These are phyloP conservation scores for Reinhardtius hippoglossoides DNA, from an alignment of 2,113 vertebrate genomes.

Conservation along the genomic window DNA sequence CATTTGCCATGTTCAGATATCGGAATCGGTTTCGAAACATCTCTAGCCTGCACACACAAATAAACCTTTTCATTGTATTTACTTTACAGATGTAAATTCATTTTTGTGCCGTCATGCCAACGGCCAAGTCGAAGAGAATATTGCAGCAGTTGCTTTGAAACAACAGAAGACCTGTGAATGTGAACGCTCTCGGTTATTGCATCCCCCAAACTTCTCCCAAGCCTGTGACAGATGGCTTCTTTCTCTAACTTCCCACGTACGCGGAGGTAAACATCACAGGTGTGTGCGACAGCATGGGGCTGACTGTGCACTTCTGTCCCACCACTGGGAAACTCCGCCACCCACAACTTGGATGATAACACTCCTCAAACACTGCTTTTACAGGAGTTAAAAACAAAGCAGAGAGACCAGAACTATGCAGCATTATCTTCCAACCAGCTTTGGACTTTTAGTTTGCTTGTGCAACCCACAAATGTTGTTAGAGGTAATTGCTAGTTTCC, in stretches of 20 bases:
- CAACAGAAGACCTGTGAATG: not conserved
- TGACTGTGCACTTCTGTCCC: slow-evolving; percentile 6
- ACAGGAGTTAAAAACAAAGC: slow-evolving; percentile 1
- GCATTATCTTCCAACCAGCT: not conserved
- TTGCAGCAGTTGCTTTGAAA: slow-evolving; percentile 4
- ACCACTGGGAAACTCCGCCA: slow-evolving; percentile 19
- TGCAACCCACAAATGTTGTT: slow-evolving; percentile 40
- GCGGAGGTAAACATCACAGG: slow-evolving; percentile 62
- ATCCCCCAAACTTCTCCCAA: slow-evolving; percentile 39
- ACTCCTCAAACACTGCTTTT: not conserved
- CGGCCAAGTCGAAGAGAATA: not conserved
- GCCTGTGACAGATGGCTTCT: slow-evolving; percentile 45
- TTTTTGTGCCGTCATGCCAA: not conserved
- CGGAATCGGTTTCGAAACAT: too few species aligned
- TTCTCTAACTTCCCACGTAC: slow-evolving; percentile 32
- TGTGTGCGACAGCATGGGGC: slow-evolving; percentile 29
- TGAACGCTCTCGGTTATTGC: slow-evolving; percentile 5
- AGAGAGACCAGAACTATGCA: not conserved
- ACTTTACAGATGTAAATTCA: not conserved
- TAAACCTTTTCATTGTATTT: not conserved
- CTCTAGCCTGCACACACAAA: too few species aligned
- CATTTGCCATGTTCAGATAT: too few species aligned
- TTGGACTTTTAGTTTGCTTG: slow-evolving; percentile 18
- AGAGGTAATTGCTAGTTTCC: slow-evolving; percentile 66
- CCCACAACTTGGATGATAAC: not conserved